Conservation (phyloP, 2,888 invertebrate genomes). For the Troides oblongomaculatus region DNA sequence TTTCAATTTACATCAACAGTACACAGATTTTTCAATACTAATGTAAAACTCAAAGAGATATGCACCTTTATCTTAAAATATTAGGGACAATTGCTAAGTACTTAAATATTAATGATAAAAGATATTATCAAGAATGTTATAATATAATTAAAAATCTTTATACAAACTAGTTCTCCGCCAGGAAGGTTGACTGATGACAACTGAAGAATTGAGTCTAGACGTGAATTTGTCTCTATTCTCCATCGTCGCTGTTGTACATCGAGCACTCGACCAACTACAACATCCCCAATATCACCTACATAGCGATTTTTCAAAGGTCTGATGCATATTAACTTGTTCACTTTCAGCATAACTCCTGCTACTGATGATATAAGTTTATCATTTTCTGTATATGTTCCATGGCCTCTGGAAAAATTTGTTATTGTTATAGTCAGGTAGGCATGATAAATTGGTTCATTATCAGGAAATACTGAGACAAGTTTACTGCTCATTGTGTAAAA, state of each 20-base stretch:
- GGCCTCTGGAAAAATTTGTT: slow-evolving; percentile 84
- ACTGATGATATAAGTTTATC: slow-evolving; percentile 94
- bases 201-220: slow-evolving; percentile 91
- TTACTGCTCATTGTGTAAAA: not conserved
- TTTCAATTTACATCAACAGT: too few species aligned
- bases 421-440: not conserved
- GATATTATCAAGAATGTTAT: too few species aligned
- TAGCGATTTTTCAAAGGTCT: slow-evolving; percentile 94
- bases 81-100: too few species aligned
- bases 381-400: slow-evolving; percentile 95
- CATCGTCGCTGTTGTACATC: slow-evolving; percentile 97
- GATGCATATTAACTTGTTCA: slow-evolving; percentile 96
- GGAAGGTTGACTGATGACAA: slow-evolving; percentile 97
- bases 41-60: too few species aligned
- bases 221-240: slow-evolving; percentile 97
- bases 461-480: not conserved
- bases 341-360: slow-evolving; percentile 95
- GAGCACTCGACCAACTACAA: slow-evolving; percentile 95
- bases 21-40: too few species aligned
- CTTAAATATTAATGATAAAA: too few species aligned
- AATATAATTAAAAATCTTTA: slow-evolving; percentile 2
- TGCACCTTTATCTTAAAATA: too few species aligned
- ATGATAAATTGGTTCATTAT: not conserved
- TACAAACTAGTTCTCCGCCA: slow-evolving; percentile 93
- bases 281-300: slow-evolving; percentile 97